A percentile compares a stretch with the other conserved stretches of the same genome.
These are phyloP conservation scores for Mesaphorura yosii DNA, from an alignment of 1,140 invertebrate genomes.

Conservation along the genomic window DNA sequence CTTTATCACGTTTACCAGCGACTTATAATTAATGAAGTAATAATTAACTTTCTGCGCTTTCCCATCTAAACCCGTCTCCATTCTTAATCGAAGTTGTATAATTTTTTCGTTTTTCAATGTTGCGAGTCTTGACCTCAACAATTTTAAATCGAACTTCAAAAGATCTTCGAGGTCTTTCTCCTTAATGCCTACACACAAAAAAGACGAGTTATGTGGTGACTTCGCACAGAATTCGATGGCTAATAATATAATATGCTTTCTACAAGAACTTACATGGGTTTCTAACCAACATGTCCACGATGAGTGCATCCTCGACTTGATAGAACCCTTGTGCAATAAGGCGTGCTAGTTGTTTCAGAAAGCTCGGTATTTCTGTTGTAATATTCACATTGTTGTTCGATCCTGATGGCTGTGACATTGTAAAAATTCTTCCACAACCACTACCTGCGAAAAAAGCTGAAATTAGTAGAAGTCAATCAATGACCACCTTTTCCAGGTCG, in stretches of 20 bases:
- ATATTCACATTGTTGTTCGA: too few species aligned
- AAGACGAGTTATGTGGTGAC: not conserved
- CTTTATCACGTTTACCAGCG: slow-evolving; percentile 93
- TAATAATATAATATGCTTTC: not conserved
- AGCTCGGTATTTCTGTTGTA: slow-evolving; percentile 81
- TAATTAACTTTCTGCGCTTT: slow-evolving; percentile 94
- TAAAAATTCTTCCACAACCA: not conserved
- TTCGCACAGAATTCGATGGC: not conserved
- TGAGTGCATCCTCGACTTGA: slow-evolving; percentile 79
- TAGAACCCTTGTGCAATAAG: slow-evolving; percentile 87
- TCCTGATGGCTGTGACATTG: too few species aligned
- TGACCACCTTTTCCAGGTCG: too few species aligned
- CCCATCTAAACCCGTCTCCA: slow-evolving; percentile 90
- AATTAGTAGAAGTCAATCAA: too few species aligned
- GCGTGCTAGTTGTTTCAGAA: slow-evolving; percentile 77
- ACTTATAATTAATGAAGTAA: slow-evolving; percentile 95
- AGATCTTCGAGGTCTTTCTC: slow-evolving; percentile 92
- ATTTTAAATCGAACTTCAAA: slow-evolving; percentile 87
- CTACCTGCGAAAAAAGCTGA: too few species aligned
- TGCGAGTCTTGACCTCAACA: slow-evolving; percentile 72
- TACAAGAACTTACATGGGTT: slow-evolving; percentile 62
- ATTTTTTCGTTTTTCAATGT: slow-evolving; percentile 85
- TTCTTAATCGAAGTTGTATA: slow-evolving; percentile 78
- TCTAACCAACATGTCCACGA: slow-evolving; percentile 86
- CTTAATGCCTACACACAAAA: slow-evolving; percentile 60